Evolutionary conservation across 2,888 invertebrate genomes (phyloP).

Genomic region (Drosophila siamana): DNA sequence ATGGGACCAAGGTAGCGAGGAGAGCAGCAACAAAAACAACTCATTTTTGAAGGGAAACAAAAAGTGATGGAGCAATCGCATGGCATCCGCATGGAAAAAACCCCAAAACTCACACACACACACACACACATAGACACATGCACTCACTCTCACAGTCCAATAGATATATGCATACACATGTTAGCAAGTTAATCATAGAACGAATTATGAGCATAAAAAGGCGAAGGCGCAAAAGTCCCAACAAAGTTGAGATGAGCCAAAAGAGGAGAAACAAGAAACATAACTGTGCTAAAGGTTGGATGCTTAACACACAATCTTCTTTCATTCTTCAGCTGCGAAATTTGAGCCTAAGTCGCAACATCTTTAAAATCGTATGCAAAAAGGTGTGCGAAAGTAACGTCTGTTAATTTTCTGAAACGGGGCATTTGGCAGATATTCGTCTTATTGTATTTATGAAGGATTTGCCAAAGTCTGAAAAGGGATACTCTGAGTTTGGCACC

Average conservation of each 20-base stretch:
- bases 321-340: not conserved
- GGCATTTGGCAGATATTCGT: not conserved
- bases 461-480: not conserved
- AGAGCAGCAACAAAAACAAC: slow-evolving; percentile 11
- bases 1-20: slow-evolving; percentile 17
- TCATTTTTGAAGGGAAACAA: slow-evolving; percentile 1
- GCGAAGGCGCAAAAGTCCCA: slow-evolving; percentile 7
- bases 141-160: not conserved
- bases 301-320: not conserved
- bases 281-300: not conserved
- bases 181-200: slow-evolving; percentile 39
- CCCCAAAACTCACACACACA: slow-evolving; percentile 2
- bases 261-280: not conserved
- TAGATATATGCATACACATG: slow-evolving; percentile 13
- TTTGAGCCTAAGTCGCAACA: not conserved
- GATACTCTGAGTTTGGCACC: not conserved
- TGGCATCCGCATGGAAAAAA: slow-evolving; percentile 5
- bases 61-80: not conserved
- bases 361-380: not conserved
- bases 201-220: slow-evolving; percentile 34
- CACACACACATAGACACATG: not conserved
- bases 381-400: not conserved
- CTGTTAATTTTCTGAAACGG: not conserved
- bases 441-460: not conserved
- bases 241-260: slow-evolving; percentile 15